phyloP scores from a whole-genome alignment of 2,113 vertebrate species.

The Bubo bubo region DNA sequence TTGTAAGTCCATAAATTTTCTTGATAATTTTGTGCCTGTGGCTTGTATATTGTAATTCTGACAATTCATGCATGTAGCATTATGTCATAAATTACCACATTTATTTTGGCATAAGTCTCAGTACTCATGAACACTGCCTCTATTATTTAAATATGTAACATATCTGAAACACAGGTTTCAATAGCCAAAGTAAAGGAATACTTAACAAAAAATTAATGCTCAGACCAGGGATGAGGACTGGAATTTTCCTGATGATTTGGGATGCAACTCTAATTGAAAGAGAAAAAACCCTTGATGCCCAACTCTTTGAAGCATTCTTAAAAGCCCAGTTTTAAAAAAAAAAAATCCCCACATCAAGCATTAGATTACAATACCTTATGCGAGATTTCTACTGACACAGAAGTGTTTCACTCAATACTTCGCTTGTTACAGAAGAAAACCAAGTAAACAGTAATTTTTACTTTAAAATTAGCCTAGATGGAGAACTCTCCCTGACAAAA shows the following conservation, averaged over 20 bases:
- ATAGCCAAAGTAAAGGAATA: neutral
- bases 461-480: neutral
- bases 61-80: slow-evolving; percentile 65
- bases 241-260: neutral
- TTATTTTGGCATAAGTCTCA: slow-evolving; percentile 25
- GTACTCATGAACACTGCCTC: neutral
- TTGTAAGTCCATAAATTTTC: slow-evolving; percentile 52
- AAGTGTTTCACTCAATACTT: neutral
- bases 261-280: neutral
- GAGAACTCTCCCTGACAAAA: neutral
- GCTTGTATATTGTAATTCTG: slow-evolving; percentile 49
- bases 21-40: slow-evolving; percentile 43
- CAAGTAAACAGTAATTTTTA: neutral
- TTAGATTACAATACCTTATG: neutral
- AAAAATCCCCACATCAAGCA: neutral
- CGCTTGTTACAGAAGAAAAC: neutral
- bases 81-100: slow-evolving; percentile 42
- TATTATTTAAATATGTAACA: neutral
- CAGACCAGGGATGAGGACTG: neutral
- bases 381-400: neutral
- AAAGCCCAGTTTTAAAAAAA: neutral
- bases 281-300: neutral
- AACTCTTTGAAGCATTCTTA: neutral
- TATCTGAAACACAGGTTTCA: neutral
- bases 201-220: neutral